Base-by-base conservation (phyloP, 2,113 vertebrate species). In the Oncorhynchus keta region DNA sequence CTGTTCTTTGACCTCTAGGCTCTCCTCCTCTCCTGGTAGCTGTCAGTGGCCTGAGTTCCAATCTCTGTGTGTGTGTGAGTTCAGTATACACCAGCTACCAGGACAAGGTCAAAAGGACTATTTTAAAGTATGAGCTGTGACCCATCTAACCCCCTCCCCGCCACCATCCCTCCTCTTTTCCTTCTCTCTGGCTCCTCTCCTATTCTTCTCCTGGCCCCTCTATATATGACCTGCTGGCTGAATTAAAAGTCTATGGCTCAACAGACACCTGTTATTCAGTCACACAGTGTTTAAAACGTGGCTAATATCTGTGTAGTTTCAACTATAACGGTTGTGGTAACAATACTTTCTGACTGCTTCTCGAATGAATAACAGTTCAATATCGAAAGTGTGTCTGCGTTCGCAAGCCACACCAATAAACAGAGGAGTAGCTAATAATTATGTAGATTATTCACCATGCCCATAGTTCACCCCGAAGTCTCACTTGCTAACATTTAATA, bases 61-160 rank as follows among this genome's bases (percentile, higher is more conserved):
- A 11, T 12, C 57, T 14, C 73, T 30, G 70, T 9, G 84, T 75
- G 35, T 64, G 70, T 65, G 22, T 65, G 30, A 51, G 49, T 68
- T 68, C 76, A 83, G 88, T 88, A 88, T 81, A 81, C 72, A 70
- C 70, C 59, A 62, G 76, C 72, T 80, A 61, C 6, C 49, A 57
- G 68, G 68, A 87, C 76, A 81, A 82, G 89, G 90, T 89, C 89
- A 90, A 90, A 85, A 84, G 85, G 88, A 91, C 89, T 89, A 89
- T 88, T 85, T 89, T 89, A 90, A 90, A 86, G 87, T 91, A 89
- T 87, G 86, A 86, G 76, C 76, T 8, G 13, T 77, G 77, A 76
- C 62, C 81, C 4, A 22, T 11, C 39, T 62, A 62, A 22, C 67
- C 83, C 75, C 59, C 59, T n/a, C 7, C n/a, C 5, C n/a, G 5